Evolutionary conservation across 2,113 vertebrate genomes (phyloP).

Genomic region (Apteryx owenii): DNA sequence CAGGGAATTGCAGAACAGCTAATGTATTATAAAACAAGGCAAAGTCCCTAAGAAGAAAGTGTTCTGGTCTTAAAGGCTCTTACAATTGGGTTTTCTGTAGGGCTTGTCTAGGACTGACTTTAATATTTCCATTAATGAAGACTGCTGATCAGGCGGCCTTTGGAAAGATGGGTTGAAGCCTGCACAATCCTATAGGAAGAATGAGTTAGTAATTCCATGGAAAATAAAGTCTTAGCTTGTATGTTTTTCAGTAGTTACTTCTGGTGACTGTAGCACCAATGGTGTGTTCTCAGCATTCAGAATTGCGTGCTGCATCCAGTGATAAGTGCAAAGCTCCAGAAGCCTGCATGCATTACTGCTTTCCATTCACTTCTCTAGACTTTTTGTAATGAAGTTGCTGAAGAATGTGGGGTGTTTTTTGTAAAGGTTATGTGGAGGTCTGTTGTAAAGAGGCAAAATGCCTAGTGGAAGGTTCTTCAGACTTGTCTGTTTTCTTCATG

Average conservation of each 20-base stretch:
- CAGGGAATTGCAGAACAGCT: too few species aligned
- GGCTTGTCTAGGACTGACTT: neutral
- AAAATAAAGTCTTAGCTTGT: too few species aligned
- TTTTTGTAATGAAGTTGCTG: constrained; percentile 56
- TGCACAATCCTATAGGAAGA: neutral
- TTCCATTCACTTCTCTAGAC: constrained; percentile 39
- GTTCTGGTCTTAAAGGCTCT: neutral
- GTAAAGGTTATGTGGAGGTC: constrained; percentile 49
- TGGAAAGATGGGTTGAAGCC: neutral
- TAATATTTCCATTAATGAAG: neutral
- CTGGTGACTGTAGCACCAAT: too few species aligned
- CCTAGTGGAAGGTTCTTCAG: neutral
- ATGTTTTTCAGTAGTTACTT: too few species aligned
- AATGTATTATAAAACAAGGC: neutral
- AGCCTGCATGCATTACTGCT: constrained; percentile 37
- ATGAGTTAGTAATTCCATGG: too few species aligned
- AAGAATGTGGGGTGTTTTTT: constrained; percentile 1
- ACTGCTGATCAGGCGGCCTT: neutral
- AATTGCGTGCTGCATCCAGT: too few species aligned
- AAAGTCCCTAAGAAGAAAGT: neutral
- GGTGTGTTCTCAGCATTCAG: too few species aligned
- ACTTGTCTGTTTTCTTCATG: neutral
- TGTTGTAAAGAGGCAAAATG: constrained; percentile 10
- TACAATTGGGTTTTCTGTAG: neutral
- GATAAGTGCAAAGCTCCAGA: too few species aligned